These are phyloP conservation scores for Podocnemis expansa DNA, from an alignment of 2,113 vertebrate species.

Conservation along the genomic window DNA sequence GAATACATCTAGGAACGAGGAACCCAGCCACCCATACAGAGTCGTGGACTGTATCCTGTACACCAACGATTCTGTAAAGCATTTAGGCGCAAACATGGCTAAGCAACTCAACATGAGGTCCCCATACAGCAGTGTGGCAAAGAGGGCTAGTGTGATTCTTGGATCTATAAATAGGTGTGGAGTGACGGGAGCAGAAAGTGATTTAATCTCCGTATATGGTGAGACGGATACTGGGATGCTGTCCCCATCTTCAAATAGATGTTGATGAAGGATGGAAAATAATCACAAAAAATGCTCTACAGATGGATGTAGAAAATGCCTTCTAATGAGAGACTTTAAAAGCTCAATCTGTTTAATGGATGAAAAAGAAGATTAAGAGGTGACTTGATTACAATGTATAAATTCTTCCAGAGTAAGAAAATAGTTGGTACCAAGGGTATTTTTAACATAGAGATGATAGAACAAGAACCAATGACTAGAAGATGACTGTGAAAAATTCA, in stretches of 20 bases:
- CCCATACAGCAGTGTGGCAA: background rate
- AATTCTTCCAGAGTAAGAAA: background rate
- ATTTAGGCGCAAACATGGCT: too few species aligned
- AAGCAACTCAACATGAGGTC: background rate
- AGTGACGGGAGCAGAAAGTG: background rate
- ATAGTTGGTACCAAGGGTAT: background rate
- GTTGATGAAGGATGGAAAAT: slow-evolving; percentile 51
- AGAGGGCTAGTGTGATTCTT: background rate
- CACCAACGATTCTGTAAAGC: too few species aligned
- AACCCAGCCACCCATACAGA: too few species aligned
- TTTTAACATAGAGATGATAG: background rate
- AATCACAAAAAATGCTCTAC: too few species aligned
- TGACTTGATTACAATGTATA: background rate
- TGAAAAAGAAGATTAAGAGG: background rate
- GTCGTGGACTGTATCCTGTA: too few species aligned
- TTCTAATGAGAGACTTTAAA: slow-evolving; percentile 54
- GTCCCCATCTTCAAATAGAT: slow-evolving; percentile 27
- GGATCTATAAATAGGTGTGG: background rate
- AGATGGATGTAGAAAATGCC: slow-evolving; percentile 42
- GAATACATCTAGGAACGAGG: too few species aligned
- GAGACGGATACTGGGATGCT: slow-evolving; percentile 20
- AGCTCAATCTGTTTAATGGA: slow-evolving; percentile 38
- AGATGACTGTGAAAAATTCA: background rate
- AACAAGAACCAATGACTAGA: background rate
- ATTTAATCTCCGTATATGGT: slow-evolving; percentile 35